Evolutionary conservation across 2,888 invertebrate genomes (phyloP).

Genomic region (Lasiommata megera): DNA sequence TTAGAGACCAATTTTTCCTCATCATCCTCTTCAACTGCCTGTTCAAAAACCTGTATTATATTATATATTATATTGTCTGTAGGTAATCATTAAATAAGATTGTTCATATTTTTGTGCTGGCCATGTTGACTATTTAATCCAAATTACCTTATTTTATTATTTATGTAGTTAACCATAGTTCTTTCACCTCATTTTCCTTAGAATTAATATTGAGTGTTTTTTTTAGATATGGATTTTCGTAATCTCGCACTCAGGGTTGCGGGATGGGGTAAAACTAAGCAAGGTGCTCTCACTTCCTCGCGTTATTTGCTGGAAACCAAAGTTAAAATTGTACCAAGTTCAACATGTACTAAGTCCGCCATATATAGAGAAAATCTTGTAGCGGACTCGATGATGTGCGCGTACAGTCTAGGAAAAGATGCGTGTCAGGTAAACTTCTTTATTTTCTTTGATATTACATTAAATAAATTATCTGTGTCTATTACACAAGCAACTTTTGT

Average conservation of each 20-base stretch:
- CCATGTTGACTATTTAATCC: too few species aligned
- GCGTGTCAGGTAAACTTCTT: slow-evolving; percentile 80
- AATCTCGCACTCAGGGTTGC: slow-evolving; percentile 60
- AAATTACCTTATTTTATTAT: too few species aligned
- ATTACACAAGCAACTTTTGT: too few species aligned
- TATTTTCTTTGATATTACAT: too few species aligned
- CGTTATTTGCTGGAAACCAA: slow-evolving; percentile 74
- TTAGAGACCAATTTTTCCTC: too few species aligned
- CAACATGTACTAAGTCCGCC: slow-evolving; percentile 55
- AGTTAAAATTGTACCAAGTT: slow-evolving; percentile 60
- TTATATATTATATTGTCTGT: too few species aligned
- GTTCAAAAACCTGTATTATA: too few species aligned
- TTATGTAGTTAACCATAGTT: too few species aligned
- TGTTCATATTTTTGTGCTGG: too few species aligned
- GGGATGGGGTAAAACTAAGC: slow-evolving; percentile 74
- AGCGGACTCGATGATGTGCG: slow-evolving; percentile 80
- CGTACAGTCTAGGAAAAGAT: slow-evolving; percentile 80
- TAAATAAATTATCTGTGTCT: too few species aligned
- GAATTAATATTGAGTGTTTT: not conserved
- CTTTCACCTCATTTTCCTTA: not conserved
- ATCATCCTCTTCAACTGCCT: too few species aligned
- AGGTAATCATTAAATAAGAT: too few species aligned
- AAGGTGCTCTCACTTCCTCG: slow-evolving; percentile 62
- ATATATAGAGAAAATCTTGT: slow-evolving; percentile 69
- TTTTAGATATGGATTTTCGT: slow-evolving; percentile 59